Percentiles rank a stretch among this genome's conserved stretches.
phyloP scores from a whole-genome alignment of 2,888 invertebrate genomes.

The Synergus umbraculus region DNA sequence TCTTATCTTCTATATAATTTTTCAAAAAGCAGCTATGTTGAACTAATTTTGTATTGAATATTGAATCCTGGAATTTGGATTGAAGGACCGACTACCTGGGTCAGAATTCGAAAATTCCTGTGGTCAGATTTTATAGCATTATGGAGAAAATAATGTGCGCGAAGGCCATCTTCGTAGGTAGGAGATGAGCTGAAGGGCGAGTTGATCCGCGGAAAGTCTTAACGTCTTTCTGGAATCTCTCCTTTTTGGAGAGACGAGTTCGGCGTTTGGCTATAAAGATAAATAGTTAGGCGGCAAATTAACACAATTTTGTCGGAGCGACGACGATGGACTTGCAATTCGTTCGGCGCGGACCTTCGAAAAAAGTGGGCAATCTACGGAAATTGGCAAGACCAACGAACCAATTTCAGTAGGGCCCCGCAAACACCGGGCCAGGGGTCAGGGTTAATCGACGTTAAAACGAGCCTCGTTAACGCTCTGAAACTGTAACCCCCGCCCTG shows the following conservation, averaged over 20 bases:
- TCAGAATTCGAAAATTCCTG: conserved; percentile 17
- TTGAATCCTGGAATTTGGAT: not conserved
- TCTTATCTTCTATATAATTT: not conserved
- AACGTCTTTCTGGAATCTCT: conserved; percentile 67
- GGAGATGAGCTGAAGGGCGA: conserved; percentile 16
- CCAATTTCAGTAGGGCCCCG: conserved; percentile 73
- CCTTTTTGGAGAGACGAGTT: conserved; percentile 58
- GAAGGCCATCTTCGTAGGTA: not conserved
- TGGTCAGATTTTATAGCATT: conserved; percentile 31
- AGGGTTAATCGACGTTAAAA: conserved; percentile 76
- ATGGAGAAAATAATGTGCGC: conserved; percentile 21
- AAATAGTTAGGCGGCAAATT: conserved; percentile 76
- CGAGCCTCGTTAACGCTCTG: conserved; percentile 75
- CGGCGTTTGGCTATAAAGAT: conserved; percentile 71
- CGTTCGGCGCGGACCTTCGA: conserved; percentile 51
- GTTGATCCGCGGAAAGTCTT: conserved; percentile 63
- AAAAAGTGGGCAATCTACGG: conserved; percentile 67
- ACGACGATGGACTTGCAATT: conserved; percentile 54
- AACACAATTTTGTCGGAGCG: conserved; percentile 73
- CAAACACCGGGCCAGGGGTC: conserved; percentile 72
- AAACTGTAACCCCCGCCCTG: conserved; percentile 48
- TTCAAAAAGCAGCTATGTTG: not conserved
- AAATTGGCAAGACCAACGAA: conserved; percentile 74
- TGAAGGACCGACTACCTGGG: not conserved
- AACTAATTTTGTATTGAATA: not conserved